Base-by-base conservation (phyloP, 2,888 invertebrate species). In the Macaria liturata region DNA sequence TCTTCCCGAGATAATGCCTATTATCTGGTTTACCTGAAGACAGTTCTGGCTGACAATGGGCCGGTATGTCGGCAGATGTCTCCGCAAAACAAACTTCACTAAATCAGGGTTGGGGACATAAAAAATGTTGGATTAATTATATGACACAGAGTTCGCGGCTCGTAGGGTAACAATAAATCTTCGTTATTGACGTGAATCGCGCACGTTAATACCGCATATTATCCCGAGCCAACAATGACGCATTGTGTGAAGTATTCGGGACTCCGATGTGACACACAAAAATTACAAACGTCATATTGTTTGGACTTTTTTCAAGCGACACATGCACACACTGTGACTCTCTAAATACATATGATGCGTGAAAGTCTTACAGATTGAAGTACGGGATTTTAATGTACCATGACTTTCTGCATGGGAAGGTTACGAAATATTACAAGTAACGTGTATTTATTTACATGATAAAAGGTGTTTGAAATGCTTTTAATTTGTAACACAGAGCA, bases 191-290 rank as follows among this genome's bases (percentile, higher is more conserved):
- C 88, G 79, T 85, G 86, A 82, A 88, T 83, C 84, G 84, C 78
- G 81, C 85, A 86, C 85, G 88, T 86, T 91, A 90, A 91, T 91
- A 80, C 88, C 78, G 82, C 77, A 83, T 83, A 90, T 89, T 90
- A 90, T 91, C 83, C 81, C 83, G 68, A 67, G 74, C 78, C 82
- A 83, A 88, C 90, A 89, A 90, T 90, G 87, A 86, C 72, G 83
- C 76, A 90, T 91, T 91, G 90, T 91, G 78, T 78, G 67, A 79
- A 74, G 82, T 79, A 81, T 84, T 84, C 71, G 77, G 82, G 79
- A 74, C 76, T 74, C 71, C 75, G 72, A 68, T 74, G 76, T 75
- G 70, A 75, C 74, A 76, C 73, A 81, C 82, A 72, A 81, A 82
- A 83, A 80, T 80, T 80, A 78, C 72, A 73, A 79, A 81, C 74